These are phyloP conservation scores for Shinisaurus crocodilurus DNA, from an alignment of 2,113 vertebrate genomes.

Conservation along the genomic window DNA sequence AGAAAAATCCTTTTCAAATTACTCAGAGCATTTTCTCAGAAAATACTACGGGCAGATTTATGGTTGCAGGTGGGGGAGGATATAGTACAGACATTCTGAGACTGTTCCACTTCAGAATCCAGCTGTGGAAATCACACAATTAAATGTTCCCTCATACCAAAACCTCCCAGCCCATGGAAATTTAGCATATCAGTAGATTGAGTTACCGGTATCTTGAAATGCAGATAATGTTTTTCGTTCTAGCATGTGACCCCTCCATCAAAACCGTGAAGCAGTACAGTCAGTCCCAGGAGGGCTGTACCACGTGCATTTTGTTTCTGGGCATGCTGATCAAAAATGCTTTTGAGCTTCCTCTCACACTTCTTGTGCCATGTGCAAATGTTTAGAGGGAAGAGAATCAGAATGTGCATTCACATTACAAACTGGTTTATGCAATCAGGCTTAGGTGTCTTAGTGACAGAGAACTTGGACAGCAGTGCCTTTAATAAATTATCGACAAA, in stretches of 20 bases:
- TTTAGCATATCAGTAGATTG: not conserved
- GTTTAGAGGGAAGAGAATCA: not conserved
- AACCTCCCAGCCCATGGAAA: not conserved
- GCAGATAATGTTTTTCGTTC: not conserved
- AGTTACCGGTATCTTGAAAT: too few relatives aligned
- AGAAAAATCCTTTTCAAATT: not conserved
- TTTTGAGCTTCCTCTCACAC: not conserved
- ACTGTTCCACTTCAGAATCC: not conserved
- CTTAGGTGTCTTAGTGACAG: not conserved
- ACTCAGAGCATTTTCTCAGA: not conserved
- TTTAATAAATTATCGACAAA: not conserved
- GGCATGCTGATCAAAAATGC: not conserved
- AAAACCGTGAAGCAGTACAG: not conserved
- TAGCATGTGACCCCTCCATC: not conserved
- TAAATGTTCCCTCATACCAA: not conserved
- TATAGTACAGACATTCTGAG: not conserved
- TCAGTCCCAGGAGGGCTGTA: not conserved
- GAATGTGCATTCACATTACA: not conserved
- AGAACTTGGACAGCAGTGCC: not conserved
- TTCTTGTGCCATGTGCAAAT: not conserved
- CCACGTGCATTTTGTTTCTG: not conserved
- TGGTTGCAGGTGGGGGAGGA: not conserved
- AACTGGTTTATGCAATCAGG: too few relatives aligned
- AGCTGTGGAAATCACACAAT: not conserved
- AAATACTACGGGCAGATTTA: not conserved